Evolutionary conservation across 2,113 vertebrate genomes (phyloP).

Genomic region (Tamias sibiricus): DNA sequence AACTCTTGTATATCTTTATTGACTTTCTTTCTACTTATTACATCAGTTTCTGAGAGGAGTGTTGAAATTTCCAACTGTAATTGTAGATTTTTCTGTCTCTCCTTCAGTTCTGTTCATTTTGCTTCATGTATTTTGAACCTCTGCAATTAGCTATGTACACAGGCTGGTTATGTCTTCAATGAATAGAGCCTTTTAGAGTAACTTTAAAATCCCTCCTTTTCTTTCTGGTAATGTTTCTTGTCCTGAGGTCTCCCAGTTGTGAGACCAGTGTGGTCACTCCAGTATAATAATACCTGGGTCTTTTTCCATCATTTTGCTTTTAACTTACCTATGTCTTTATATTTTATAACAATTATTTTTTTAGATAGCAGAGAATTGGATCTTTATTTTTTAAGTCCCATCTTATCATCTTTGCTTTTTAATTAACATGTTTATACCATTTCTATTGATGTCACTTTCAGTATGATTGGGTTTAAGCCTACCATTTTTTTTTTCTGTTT

Average conservation of each 20-base stretch:
- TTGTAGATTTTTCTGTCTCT: slow-evolving; percentile 3
- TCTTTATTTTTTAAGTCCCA: not conserved
- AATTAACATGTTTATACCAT: slow-evolving; percentile 43
- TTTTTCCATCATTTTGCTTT: slow-evolving; percentile 6
- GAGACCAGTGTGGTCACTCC: not conserved
- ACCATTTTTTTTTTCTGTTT: slow-evolving; percentile 1
- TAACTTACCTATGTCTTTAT: not conserved
- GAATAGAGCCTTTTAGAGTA: not conserved
- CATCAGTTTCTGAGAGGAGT: not conserved
- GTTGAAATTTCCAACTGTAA: not conserved
- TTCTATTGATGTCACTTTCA: slow-evolving; percentile 46
- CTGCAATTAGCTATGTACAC: not conserved
- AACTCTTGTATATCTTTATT: not conserved
- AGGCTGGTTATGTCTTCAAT: not conserved
- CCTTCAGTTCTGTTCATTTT: slow-evolving; percentile 33
- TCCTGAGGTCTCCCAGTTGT: not conserved
- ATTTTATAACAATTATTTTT: not conserved
- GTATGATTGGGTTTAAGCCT: slow-evolving; percentile 37
- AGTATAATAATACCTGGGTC: not conserved
- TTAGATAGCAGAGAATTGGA: not conserved
- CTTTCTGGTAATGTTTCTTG: not conserved
- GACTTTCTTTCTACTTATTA: slow-evolving; percentile 4
- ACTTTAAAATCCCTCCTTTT: not conserved
- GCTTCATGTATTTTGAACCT: slow-evolving; percentile 7
- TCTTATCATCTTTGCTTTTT: slow-evolving; percentile 44